Evolutionary conservation across 2,113 vertebrate species (phyloP), one percentile per base, ranked within the genome.

Genomic region (Coptodon bakossiorum): DNA sequence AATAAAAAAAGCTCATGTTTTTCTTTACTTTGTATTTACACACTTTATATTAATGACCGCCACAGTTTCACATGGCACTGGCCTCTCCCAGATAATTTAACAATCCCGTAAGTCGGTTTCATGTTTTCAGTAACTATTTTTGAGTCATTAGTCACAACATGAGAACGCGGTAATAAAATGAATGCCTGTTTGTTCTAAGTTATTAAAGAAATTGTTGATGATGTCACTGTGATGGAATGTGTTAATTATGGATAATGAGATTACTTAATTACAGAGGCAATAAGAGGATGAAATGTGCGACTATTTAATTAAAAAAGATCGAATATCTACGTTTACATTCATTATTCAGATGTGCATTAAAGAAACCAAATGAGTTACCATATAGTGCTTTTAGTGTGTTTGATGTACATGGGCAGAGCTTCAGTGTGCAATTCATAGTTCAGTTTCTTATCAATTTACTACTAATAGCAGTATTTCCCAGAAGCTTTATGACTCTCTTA

Each of bases 151-250:
- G 24, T 76, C 2, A 11, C 71, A 50, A 50, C 14, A 78, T 7
- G 11, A 48, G 43, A 31, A 78, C 6, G 4, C 3, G 1, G 45
- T 78, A 53, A 80, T 56, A 40, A 78, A 86, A 80, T 34, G 2
- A 80, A 50, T 5, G 16, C 9, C 50, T 36, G 86, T 52, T 19
- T 56, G 78, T 76, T 80, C 50, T 53, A 8, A 31, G 6, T 79
- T 90, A 85, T 45, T 63, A 81, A 63, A 80, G 52, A 82, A 81
- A 78, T 29, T 59, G n/a, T 45, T 19, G 40, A 43, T 78, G 91
- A 90, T 89, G 48, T 92, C 85, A 85, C n/a, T 66, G 27, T 85
- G 73, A 90, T 85, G 61, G 31, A 90, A 79, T 6, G 29, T 76
- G 80, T 71, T 92, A 83, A 90, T 91, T 90, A 71, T 6, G 83